These are phyloP conservation scores for Donacobius atricapilla DNA, from an alignment of 2,113 vertebrate species.

Conservation along the genomic window DNA sequence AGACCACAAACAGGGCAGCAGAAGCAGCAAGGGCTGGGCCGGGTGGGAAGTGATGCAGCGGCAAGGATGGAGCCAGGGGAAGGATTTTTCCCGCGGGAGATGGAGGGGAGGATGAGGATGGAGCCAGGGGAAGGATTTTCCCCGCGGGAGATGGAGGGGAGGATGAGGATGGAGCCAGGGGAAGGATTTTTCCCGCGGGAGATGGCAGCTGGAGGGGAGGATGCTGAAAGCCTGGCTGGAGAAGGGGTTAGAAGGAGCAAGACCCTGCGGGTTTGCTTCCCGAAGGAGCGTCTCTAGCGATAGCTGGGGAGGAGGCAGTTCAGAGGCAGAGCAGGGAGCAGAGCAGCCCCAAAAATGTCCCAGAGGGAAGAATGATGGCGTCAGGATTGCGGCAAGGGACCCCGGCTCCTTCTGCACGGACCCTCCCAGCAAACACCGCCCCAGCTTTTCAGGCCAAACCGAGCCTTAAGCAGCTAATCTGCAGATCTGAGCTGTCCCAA, in stretches of 20 bases:
- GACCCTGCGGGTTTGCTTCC: not conserved
- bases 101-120: not conserved
- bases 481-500: not conserved
- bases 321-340: not conserved
- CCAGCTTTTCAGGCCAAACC: not conserved
- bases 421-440: not conserved
- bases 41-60: not conserved
- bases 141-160: accelerated
- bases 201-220: not conserved
- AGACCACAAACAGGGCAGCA: slow-evolving; percentile 52
- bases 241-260: not conserved
- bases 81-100: accelerated
- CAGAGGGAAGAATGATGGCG: accelerated
- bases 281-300: not conserved
- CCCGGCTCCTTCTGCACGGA: not conserved
- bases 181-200: not conserved
- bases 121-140: not conserved
- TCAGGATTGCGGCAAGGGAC: not conserved
- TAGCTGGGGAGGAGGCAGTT: not conserved
- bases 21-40: not conserved
- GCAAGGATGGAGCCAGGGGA: not conserved
- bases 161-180: not conserved
- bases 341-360: accelerated
- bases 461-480: not conserved
- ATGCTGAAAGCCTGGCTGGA: accelerated